Conservation (phyloP, 2,113 vertebrate species). For the Microtus montanus region DNA sequence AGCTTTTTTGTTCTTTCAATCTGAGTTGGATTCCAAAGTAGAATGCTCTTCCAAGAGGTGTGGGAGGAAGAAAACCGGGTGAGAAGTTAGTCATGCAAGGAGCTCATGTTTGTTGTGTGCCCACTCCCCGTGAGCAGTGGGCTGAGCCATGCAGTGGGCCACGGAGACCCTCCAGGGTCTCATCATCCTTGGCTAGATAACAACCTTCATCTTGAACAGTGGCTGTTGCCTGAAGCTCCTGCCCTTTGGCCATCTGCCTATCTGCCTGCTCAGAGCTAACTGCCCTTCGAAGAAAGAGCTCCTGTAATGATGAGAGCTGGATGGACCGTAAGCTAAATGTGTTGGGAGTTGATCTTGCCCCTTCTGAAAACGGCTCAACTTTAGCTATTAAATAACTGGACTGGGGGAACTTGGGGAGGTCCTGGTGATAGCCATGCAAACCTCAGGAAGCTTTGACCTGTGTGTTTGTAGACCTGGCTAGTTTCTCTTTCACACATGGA, state of each 20-base stretch:
- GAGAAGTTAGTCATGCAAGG: conserved; percentile 62
- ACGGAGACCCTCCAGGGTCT: not conserved
- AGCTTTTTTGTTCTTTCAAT: conserved; percentile 54
- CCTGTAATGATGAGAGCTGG: not conserved
- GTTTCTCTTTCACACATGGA: not conserved
- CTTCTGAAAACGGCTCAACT: not conserved
- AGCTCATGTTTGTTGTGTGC: not conserved
- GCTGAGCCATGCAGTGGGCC: not conserved
- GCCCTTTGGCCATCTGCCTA: not conserved
- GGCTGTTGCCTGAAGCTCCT: not conserved
- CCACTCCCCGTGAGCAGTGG: not conserved
- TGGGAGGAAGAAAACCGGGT: conserved; percentile 52
- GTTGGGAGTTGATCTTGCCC: not conserved
- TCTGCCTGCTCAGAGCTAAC: not conserved
- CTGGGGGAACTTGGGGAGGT: not conserved
- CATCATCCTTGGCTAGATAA: not conserved
- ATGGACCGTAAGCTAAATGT: not conserved
- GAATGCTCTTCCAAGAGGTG: conserved; percentile 54
- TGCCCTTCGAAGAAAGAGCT: not conserved
- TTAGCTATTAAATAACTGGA: not conserved
- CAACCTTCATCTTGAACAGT: not conserved
- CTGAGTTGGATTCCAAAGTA: conserved; percentile 45
- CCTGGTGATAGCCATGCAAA: not conserved
- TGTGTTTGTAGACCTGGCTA: not conserved
- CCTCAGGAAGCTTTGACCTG: not conserved